Evolutionary conservation across 2,797 vertebrate species (phyloP).

Genomic region (Prionace glauca): DNA sequence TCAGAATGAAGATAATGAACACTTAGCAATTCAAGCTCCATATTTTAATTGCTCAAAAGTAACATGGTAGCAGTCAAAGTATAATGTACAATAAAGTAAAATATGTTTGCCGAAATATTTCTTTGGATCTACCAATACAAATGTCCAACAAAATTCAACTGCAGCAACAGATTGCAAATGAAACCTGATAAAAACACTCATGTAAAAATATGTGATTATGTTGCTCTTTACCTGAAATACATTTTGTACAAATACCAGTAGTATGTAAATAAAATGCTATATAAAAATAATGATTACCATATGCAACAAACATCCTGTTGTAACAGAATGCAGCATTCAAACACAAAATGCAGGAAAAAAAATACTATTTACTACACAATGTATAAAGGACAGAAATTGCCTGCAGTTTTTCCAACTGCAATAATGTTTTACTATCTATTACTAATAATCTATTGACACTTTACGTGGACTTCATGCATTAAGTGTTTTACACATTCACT

Average conservation of each 20-base stretch:
- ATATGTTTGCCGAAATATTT: slow-evolving; percentile 71
- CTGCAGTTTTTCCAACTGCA: slow-evolving; percentile 54
- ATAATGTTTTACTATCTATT: slow-evolving; percentile 14
- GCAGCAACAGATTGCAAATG: slow-evolving; percentile 68
- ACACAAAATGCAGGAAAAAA: slow-evolving; percentile 57
- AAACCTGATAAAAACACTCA: slow-evolving; percentile 60
- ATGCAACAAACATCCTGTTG: slow-evolving; percentile 53
- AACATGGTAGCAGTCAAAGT: slow-evolving; percentile 71
- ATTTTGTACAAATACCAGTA: slow-evolving; percentile 64
- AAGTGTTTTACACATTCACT: slow-evolving; percentile 37
- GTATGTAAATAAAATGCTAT: slow-evolving; percentile 59
- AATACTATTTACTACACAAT: slow-evolving; percentile 58
- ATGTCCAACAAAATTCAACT: slow-evolving; percentile 67
- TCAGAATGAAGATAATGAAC: slow-evolving; percentile 42
- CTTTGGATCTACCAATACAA: slow-evolving; percentile 81
- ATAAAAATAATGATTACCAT: slow-evolving; percentile 61
- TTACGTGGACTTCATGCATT: not conserved
- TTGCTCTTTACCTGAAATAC: slow-evolving; percentile 51
- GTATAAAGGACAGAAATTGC: slow-evolving; percentile 68
- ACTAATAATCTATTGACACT: slow-evolving; percentile 30
- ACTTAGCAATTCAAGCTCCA: slow-evolving; percentile 62
- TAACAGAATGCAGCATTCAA: slow-evolving; percentile 50
- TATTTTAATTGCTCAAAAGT: slow-evolving; percentile 75
- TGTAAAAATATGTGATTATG: slow-evolving; percentile 46
- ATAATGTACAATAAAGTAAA: slow-evolving; percentile 71